Evolutionary conservation across 2,113 vertebrate species (phyloP).

Genomic region (Galemys pyrenaicus): DNA sequence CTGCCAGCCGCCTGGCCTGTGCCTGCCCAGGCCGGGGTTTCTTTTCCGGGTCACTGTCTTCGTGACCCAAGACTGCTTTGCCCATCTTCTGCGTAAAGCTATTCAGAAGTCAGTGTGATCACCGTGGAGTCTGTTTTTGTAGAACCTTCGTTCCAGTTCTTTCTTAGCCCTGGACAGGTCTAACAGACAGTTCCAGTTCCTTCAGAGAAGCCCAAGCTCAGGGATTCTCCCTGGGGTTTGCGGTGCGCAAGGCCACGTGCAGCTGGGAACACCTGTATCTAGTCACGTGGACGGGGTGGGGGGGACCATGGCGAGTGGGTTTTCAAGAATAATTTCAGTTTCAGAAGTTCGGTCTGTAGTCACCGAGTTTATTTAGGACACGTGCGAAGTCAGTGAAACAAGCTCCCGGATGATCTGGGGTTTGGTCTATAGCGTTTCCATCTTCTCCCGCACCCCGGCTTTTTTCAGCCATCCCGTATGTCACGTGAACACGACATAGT

Average conservation of each 20-base stretch:
- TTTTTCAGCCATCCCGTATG: background rate
- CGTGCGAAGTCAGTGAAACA: background rate
- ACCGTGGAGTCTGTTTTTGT: background rate
- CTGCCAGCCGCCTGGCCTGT: background rate
- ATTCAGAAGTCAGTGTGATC: background rate
- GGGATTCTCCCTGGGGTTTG: background rate
- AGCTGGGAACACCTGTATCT: background rate
- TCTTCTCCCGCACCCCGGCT: background rate
- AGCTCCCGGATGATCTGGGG: background rate
- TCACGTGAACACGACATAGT: too few relatives aligned
- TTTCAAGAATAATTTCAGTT: background rate
- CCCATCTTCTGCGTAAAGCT: background rate
- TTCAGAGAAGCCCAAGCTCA: background rate
- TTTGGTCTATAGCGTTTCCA: background rate
- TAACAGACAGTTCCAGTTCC: background rate
- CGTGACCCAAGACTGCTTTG: background rate
- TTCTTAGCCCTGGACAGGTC: background rate
- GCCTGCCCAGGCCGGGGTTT: accelerated
- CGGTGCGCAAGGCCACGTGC: background rate
- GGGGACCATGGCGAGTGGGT: background rate
- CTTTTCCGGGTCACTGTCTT: background rate
- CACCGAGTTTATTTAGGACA: background rate
- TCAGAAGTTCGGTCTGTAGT: background rate
- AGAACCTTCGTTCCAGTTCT: background rate
- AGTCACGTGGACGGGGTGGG: too few relatives aligned